A percentile compares a stretch with the other conserved stretches of the same genome.
phyloP scores from a whole-genome alignment of 2,797 vertebrate genomes.

The Semaprochilodus insignis region DNA sequence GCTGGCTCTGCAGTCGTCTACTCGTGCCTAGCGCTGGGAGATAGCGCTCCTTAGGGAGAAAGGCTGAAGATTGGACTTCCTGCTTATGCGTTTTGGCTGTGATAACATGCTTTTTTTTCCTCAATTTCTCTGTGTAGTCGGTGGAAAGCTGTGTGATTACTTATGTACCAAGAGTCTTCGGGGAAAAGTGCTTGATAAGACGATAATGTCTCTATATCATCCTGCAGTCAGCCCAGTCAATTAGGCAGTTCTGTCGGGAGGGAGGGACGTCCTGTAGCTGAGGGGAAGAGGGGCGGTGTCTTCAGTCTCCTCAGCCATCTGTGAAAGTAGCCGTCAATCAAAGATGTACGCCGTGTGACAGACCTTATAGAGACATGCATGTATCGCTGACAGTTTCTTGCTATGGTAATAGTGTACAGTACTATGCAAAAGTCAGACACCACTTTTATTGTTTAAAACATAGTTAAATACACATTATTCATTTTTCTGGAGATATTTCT shows the following conservation, averaged over 20 bases:
- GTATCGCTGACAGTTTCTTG: not conserved
- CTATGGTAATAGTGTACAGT: too few relatives aligned
- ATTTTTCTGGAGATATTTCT: too few relatives aligned
- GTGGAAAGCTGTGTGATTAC: conserved; percentile 21
- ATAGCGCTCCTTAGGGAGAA: conserved; percentile 31
- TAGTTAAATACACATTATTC: too few relatives aligned
- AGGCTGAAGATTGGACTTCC: conserved; percentile 35
- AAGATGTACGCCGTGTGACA: not conserved
- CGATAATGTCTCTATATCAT: conserved; percentile 55
- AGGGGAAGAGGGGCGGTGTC: conserved; percentile 8
- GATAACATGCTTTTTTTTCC: not conserved
- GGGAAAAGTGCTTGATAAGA: conserved; percentile 37
- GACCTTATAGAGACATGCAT: conserved; percentile 13
- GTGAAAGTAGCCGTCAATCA: conserved; percentile 45
- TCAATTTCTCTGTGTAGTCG: not conserved
- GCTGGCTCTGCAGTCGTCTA: conserved; percentile 24
- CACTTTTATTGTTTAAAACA: too few relatives aligned
- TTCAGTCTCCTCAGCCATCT: conserved; percentile 17
- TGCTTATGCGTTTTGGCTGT: conserved; percentile 9
- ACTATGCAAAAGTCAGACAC: too few relatives aligned
- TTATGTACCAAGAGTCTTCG: conserved; percentile 41
- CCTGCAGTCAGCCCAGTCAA: conserved; percentile 38
- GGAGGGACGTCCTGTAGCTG: conserved; percentile 31
- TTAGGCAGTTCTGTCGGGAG: conserved; percentile 23
- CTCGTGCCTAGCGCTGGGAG: conserved; percentile 15